A percentile compares a stretch with the other conserved stretches of the same genome.
These are phyloP conservation scores for Xylota segnis DNA, from an alignment of 2,888 invertebrate genomes.

Conservation along the genomic window DNA sequence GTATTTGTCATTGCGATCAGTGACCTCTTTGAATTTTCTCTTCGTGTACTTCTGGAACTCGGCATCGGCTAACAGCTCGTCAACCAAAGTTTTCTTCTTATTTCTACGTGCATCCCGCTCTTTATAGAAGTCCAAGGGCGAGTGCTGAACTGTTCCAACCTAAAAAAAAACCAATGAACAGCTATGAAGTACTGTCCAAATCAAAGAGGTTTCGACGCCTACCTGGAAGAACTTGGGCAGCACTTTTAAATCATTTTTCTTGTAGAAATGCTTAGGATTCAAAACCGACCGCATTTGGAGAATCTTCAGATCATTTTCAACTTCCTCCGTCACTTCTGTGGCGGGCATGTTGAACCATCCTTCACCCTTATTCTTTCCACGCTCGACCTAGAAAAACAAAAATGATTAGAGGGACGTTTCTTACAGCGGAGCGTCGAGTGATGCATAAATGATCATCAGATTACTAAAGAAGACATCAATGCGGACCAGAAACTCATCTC, in stretches of 20 bases:
- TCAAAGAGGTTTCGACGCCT: conserved; percentile 75
- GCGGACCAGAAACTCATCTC: conserved; percentile 78
- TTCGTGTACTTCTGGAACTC: conserved; percentile 93
- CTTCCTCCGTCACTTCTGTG: conserved; percentile 94
- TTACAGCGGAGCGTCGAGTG: neutral
- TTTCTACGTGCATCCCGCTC: conserved; percentile 93
- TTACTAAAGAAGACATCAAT: conserved; percentile 85
- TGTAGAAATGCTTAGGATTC: conserved; percentile 97
- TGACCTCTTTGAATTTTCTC: conserved; percentile 91
- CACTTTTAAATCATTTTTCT: conserved; percentile 94
- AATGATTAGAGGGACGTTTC: neutral
- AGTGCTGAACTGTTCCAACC: conserved; percentile 93
- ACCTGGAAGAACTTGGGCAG: conserved; percentile 98
- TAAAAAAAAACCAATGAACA: conserved; percentile 82
- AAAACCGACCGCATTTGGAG: conserved; percentile 96
- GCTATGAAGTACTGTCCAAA: neutral
- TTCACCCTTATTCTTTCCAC: conserved; percentile 92
- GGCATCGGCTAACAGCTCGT: conserved; percentile 96
- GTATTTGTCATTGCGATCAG: conserved; percentile 88
- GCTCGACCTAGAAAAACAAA: conserved; percentile 86
- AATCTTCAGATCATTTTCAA: conserved; percentile 94
- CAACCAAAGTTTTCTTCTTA: conserved; percentile 95
- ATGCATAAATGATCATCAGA: conserved; percentile 79
- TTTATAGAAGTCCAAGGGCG: conserved; percentile 94
- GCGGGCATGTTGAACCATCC: conserved; percentile 96